These are phyloP conservation scores for Sternarchorhynchus goeldii DNA, from an alignment of 2,797 vertebrate species.

Conservation along the genomic window DNA sequence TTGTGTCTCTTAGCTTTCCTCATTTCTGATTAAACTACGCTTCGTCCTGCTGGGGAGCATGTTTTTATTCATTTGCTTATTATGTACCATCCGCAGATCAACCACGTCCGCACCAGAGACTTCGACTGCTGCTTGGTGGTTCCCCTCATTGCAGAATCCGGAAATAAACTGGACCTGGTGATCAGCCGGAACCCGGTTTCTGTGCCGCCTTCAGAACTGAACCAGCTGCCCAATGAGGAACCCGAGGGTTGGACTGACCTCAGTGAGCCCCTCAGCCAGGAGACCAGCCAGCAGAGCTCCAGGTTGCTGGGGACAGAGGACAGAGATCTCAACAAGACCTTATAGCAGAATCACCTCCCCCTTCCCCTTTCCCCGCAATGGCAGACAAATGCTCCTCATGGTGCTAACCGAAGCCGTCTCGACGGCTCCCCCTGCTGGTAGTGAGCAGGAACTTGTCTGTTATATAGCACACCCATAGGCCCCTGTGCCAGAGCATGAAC, in stretches of 20 bases:
- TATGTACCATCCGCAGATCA: constrained; percentile 77
- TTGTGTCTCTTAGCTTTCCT: no score
- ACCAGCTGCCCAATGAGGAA: constrained; percentile 62
- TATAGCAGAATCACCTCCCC: constrained; percentile 74
- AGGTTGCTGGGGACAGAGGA: constrained; percentile 66
- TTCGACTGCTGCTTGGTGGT: constrained; percentile 98
- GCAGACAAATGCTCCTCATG: constrained; percentile 64
- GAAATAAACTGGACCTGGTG: constrained; percentile 93
- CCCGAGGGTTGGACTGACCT: constrained; percentile 75
- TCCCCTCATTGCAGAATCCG: constrained; percentile 94
- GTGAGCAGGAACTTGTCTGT: constrained; percentile 57
- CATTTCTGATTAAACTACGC: no score
- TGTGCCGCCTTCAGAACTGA: constrained; percentile 69
- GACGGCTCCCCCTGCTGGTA: constrained; percentile 61
- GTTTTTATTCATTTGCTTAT: not conserved
- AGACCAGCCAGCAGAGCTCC: constrained; percentile 52
- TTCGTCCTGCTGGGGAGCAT: not conserved
- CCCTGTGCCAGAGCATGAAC: constrained; percentile 54
- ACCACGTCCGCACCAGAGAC: constrained; percentile 95
- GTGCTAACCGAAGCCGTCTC: constrained; percentile 74
- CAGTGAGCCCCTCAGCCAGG: constrained; percentile 57
- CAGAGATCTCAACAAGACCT: constrained; percentile 82
- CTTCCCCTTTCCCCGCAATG: constrained; percentile 32
- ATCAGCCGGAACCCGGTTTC: constrained; percentile 91
- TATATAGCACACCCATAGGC: constrained; percentile 78